Percentiles rank a stretch among this genome's conserved stretches.
Evolutionary conservation across 2,888 invertebrate genomes (phyloP).

Genomic region (Apomyelois bistriatella): DNA sequence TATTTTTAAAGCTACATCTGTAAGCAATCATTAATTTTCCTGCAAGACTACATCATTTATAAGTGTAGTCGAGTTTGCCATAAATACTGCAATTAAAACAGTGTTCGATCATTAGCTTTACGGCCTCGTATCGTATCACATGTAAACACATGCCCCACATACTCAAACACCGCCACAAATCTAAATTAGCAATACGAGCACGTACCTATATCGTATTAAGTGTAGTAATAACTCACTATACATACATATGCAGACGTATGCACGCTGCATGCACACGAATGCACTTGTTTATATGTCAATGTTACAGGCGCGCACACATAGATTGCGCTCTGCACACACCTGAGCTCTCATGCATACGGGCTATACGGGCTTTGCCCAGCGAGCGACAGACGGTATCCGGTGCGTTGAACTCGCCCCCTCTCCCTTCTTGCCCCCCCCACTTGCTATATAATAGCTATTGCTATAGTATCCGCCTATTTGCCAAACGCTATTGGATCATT

Average conservation of each 20-base stretch:
- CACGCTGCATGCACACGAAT: constrained; percentile 37
- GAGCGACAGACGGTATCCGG: constrained; percentile 73
- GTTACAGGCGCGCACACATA: constrained; percentile 58
- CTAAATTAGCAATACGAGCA: constrained; percentile 47
- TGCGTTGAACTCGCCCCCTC: constrained; percentile 68
- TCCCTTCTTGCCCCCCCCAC: constrained; percentile 33
- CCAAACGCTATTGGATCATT: constrained; percentile 44
- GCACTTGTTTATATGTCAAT: constrained; percentile 73
- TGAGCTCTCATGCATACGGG: constrained; percentile 53
- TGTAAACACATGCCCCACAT: constrained; percentile 65
- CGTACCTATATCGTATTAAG: constrained; percentile 50
- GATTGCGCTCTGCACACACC: constrained; percentile 45
- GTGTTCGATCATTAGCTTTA: constrained; percentile 40
- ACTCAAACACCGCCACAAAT: constrained; percentile 48
- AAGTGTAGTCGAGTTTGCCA: constrained; percentile 15
- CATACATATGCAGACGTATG: constrained; percentile 19
- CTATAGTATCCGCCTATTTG: constrained; percentile 44
- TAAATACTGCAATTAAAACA: constrained; percentile 45
- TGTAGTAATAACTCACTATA: constrained; percentile 51
- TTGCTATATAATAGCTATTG: constrained; percentile 32
- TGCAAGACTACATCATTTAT: constrained; percentile 1
- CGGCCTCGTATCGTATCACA: constrained; percentile 56
- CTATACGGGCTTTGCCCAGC: constrained; percentile 51
- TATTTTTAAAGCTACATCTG: neutral
- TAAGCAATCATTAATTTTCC: neutral